Evolutionary conservation across 2,113 vertebrate species (phyloP).

Genomic region (Bombycilla garrulus): DNA sequence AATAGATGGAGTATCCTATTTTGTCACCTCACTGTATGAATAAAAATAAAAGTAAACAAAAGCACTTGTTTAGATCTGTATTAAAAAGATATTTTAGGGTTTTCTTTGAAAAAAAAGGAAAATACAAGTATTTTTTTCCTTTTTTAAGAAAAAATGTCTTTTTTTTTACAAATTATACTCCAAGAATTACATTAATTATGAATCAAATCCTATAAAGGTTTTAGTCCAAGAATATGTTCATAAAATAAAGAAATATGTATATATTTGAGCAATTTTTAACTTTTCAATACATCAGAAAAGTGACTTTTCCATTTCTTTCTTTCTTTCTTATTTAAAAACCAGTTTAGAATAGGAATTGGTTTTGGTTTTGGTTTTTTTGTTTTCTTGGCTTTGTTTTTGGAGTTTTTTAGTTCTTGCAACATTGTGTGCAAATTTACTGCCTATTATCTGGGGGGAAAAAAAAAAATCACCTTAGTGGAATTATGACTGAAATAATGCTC

Average conservation of each 20-base stretch:
- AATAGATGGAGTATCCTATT: neutral
- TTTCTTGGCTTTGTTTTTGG: neutral
- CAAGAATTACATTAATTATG: neutral
- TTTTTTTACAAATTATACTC: neutral
- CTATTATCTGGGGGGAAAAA: neutral
- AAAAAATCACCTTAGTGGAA: neutral
- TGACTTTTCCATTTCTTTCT: neutral
- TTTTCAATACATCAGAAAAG: neutral
- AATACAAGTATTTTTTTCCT: neutral
- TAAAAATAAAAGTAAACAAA: neutral
- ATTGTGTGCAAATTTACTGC: neutral
- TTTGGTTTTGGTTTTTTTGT: neutral
- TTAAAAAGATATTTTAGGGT: neutral
- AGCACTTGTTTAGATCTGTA: neutral
- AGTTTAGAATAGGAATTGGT: neutral
- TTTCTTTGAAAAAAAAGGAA: neutral
- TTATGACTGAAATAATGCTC: neutral
- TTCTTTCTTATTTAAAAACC: neutral
- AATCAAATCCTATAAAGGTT: neutral
- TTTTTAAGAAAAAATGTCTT: neutral
- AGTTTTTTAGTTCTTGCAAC: neutral
- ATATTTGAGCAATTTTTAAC: neutral
- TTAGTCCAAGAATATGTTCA: neutral
- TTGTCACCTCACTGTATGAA: neutral
- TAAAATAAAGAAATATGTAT: neutral